Evolutionary conservation across 2,888 invertebrate genomes (phyloP), one percentile per base, ranked within the genome.

Genomic region (Drosophila emarginata): DNA sequence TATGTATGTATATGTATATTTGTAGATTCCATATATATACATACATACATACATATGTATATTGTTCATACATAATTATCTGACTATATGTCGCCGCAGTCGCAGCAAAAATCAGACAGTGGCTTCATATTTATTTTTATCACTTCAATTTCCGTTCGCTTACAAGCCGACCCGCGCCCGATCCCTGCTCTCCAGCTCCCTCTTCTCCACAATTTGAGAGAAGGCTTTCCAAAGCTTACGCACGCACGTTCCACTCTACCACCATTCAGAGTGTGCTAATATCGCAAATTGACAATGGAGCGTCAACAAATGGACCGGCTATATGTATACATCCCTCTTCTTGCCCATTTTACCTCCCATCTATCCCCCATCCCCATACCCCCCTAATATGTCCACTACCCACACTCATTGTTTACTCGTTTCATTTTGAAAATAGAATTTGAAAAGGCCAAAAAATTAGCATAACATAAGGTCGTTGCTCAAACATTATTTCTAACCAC

Each of bases 71-170:
- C 70, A 67, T 72, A 69, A 79, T 79, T 76, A 84, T 73, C 71
- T 80, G 67, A 45, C 58, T 70, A 61, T 70, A 59, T 45, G 57
- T 2, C 64, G 61, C 37, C 36, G 40, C 32, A 52, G 37, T 51
- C 64, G 54, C 50, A 45, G 45, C 45, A 45, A 45, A 45, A 45
- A 45, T 45, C 45, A 66, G 84, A 74, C 67, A 72, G 74, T 74
- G 72, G 81, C 82, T 87, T 85, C 68, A 70, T 75, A 79, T 84
- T 77, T 82, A 77, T 82, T 82, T 88, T 82, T 85, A 82, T 87
- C 88, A 74, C 83, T 87, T 87, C 83, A 82, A 85, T 82, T 82
- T 82, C 81, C 81, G 81, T 58, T 82, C 70, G 65, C 67, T 77
- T 78, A 74, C 82, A 79, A 81, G 77, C 61, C 67, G 21, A 45